phyloP scores from a whole-genome alignment of 2,888 invertebrate genomes.

The Phaonia tiefii region DNA sequence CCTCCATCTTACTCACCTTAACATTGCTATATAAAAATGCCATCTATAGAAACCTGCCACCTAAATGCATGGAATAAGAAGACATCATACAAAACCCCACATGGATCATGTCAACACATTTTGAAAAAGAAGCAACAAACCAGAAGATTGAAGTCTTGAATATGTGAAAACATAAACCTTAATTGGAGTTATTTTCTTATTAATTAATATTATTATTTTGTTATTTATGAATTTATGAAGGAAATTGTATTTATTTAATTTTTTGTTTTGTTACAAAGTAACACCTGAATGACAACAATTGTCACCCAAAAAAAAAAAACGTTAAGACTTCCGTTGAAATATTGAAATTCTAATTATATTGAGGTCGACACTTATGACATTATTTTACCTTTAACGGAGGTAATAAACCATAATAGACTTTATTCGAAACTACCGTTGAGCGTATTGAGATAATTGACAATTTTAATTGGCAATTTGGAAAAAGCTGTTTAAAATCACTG shows the following conservation, averaged over 20 bases:
- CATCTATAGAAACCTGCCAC: constrained; percentile 50
- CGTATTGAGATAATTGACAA: constrained; percentile 7
- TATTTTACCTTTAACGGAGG: constrained; percentile 3
- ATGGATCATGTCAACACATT: constrained; percentile 31
- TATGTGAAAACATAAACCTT: constrained; percentile 19
- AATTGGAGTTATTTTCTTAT: constrained; percentile 48
- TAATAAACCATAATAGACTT: constrained; percentile 1
- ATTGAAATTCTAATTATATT: neutral
- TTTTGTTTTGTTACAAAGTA: constrained; percentile 33
- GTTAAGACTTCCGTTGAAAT: constrained; percentile 13
- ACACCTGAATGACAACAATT: constrained; percentile 23
- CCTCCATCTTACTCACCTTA: constrained; percentile 16
- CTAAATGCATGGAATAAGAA: constrained; percentile 32
- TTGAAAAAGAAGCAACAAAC: constrained; percentile 17
- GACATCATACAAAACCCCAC: constrained; percentile 29
- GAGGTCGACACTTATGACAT: too few relatives aligned
- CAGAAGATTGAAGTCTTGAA: constrained; percentile 3
- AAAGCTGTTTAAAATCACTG: constrained; percentile 34
- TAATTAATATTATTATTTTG: constrained; percentile 37
- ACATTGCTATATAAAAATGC: constrained; percentile 27
- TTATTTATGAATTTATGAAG: constrained; percentile 43
- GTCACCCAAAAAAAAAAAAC: too few relatives aligned
- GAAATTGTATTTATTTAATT: constrained; percentile 25
- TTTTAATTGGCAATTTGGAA: constrained; percentile 32
- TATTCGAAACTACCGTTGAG: constrained; percentile 4